These are phyloP conservation scores for Pemphigus obesinymphae DNA, from an alignment of 1,140 invertebrate species.

Conservation along the genomic window DNA sequence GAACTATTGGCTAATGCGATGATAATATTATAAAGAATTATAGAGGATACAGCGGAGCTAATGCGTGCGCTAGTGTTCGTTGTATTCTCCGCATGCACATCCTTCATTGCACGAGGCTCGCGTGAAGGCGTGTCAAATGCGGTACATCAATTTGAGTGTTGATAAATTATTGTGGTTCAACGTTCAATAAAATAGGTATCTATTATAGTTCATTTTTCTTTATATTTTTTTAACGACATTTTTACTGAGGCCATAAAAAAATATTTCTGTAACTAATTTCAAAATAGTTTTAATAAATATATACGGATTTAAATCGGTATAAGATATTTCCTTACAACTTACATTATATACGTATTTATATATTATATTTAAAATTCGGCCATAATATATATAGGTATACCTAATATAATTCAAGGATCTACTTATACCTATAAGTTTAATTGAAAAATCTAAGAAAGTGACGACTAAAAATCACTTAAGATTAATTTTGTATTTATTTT, in stretches of 20 bases:
- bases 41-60: constrained; percentile 3
- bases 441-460: no score
- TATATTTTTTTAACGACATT: constrained; percentile 6
- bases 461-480: no score
- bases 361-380: not conserved
- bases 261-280: not conserved
- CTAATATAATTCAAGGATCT: not conserved
- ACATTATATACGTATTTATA: not conserved
- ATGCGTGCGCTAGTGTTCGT: constrained; percentile 25
- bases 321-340: no score
- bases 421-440: no score
- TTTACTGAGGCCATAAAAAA: not conserved
- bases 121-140: constrained; percentile 36
- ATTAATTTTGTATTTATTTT: no score
- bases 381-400: not conserved
- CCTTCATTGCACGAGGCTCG: not conserved
- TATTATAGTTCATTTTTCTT: not conserved
- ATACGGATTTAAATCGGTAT: not conserved
- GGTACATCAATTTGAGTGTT: constrained; percentile 31
- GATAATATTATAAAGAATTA: no score
- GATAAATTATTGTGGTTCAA: constrained; percentile 40
- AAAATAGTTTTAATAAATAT: not conserved
- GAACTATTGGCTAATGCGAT: not conserved
- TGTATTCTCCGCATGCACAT: not conserved
- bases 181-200: constrained; percentile 35